These are phyloP conservation scores for Schlechtendalia chinensis DNA, from an alignment of 1,140 invertebrate genomes.

Conservation along the genomic window DNA sequence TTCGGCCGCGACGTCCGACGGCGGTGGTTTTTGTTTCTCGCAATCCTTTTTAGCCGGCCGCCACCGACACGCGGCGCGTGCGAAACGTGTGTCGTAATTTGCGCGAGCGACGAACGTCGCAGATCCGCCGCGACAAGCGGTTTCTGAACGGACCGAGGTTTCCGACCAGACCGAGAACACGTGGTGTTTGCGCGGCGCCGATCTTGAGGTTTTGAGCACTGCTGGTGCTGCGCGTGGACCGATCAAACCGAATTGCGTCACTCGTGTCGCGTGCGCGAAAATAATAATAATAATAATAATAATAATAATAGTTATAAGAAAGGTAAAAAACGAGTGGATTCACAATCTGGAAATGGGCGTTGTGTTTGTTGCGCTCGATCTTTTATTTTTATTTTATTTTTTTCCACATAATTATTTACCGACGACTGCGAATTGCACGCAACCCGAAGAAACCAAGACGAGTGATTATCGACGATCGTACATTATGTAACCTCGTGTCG, in stretches of 20 bases:
- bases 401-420: background rate
- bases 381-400: background rate
- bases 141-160: too few relatives aligned
- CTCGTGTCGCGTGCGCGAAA: background rate
- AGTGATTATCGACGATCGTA: background rate
- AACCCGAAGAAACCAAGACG: background rate
- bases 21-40: too few relatives aligned
- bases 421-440: background rate
- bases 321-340: slow-evolving; percentile 14
- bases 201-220: background rate
- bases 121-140: too few relatives aligned
- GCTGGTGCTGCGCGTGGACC: background rate
- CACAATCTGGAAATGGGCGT: background rate
- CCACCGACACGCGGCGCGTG: background rate
- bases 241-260: background rate
- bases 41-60: background rate
- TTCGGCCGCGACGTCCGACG: background rate
- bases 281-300: too few relatives aligned
- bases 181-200: too few relatives aligned
- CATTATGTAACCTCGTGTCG: too few relatives aligned
- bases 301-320: background rate
- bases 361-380: background rate
- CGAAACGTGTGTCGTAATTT: background rate
- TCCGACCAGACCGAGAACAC: too few relatives aligned
- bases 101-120: too few relatives aligned